These are phyloP conservation scores for Microplitis manilae DNA, from an alignment of 2,888 invertebrate genomes.

Conservation along the genomic window DNA sequence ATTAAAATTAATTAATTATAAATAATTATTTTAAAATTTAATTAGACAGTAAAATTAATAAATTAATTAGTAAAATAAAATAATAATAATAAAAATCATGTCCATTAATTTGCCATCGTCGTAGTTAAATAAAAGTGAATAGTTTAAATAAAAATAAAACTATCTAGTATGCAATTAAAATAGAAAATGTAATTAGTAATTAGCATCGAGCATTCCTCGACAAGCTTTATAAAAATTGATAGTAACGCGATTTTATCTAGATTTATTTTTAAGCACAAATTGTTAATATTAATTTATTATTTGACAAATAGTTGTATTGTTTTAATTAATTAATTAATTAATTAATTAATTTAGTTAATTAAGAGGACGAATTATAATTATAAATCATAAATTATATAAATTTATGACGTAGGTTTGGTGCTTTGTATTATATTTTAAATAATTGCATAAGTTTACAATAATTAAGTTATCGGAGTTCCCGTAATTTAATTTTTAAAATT, in stretches of 20 bases:
- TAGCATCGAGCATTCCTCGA: not conserved
- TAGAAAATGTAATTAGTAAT: not conserved
- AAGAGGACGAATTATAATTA: too few species aligned
- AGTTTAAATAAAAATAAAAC: not conserved
- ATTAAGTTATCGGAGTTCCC: constrained; percentile 46
- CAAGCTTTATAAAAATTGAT: constrained; percentile 10
- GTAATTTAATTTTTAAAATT: constrained; percentile 1
- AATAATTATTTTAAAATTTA: not conserved
- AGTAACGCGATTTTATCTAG: not conserved
- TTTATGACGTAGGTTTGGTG: constrained; percentile 58
- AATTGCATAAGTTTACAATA: constrained; percentile 30
- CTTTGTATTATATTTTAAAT: constrained; percentile 58
- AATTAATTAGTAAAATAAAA: not conserved
- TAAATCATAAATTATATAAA: constrained; percentile 19
- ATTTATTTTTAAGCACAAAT: constrained; percentile 28
- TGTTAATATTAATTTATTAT: not conserved
- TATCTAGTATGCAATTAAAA: not conserved
- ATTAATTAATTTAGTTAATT: too few species aligned
- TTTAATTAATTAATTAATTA: too few species aligned
- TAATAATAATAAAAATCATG: not conserved
- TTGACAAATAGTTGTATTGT: not conserved
- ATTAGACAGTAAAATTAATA: not conserved
- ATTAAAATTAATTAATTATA: not conserved
- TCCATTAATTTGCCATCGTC: not conserved
- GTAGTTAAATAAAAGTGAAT: not conserved